Conservation (phyloP, 2,797 vertebrate species). For the Spatula versicolor region DNA sequence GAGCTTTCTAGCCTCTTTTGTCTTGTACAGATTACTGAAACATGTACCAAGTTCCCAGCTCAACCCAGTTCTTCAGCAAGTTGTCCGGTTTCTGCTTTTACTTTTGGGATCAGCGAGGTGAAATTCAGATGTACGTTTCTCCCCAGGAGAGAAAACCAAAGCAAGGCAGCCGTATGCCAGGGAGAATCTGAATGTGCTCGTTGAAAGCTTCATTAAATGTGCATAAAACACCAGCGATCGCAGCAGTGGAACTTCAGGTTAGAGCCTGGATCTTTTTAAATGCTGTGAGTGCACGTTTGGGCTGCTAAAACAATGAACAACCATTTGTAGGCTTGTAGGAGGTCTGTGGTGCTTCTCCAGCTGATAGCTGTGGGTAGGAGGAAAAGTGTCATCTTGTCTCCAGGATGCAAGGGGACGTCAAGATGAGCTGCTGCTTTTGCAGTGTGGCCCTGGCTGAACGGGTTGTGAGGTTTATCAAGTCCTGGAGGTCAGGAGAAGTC, state of each 20-base stretch:
- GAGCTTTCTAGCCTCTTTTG: not conserved
- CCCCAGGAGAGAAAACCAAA: not conserved
- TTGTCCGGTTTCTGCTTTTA: not conserved
- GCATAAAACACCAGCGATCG: not conserved
- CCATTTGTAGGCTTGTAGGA: conserved; percentile 52
- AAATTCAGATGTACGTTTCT: not conserved
- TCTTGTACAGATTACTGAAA: not conserved
- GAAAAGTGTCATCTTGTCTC: conserved; percentile 59
- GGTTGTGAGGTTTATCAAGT: accelerated
- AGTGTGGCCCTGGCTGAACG: not conserved
- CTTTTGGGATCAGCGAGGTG: not conserved
- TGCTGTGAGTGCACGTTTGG: not conserved
- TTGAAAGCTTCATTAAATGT: not conserved
- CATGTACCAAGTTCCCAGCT: not conserved
- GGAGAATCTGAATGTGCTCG: not conserved
- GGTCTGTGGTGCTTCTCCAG: conserved; percentile 41
- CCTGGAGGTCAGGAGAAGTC: not conserved
- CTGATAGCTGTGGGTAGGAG: conserved; percentile 59
- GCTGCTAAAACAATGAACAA: conserved; percentile 4
- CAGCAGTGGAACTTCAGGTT: not conserved
- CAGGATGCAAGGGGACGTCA: not conserved
- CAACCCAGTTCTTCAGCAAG: accelerated
- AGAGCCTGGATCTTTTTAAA: not conserved
- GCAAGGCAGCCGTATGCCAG: not conserved
- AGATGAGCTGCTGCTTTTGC: accelerated